Evolutionary conservation across 2,113 vertebrate genomes (phyloP), one percentile per base, ranked within the genome.

Genomic region (Peromyscus polionotus): DNA sequence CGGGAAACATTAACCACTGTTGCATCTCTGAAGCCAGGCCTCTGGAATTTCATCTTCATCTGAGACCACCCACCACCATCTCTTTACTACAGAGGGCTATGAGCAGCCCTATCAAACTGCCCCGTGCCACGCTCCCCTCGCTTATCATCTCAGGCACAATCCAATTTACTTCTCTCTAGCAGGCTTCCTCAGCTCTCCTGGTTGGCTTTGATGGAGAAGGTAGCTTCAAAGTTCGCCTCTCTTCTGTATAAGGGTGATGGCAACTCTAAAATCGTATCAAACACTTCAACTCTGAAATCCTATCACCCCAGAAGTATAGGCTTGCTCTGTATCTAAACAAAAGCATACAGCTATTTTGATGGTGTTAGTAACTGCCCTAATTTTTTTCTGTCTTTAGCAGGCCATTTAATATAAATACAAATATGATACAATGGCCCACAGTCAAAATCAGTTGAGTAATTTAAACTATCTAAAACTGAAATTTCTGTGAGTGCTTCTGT

Each of bases 361-460:
- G 14, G 67, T 54, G 28, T 59, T 59, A 86, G 48, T 13, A 86
- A 75, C 8, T 26, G 72, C 67, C 79, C 54, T 20, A 10, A 89
- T 28, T 57, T 73, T 80, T 28, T 54, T 36, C 20, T 70, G 28
- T 72, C 11, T 54, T 42, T 45, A 54, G 68, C 5, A 76, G 33
- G 48, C 51, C 17, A 59, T 39, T 79, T 84, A 48, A 84, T 68
- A 31, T 68, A 80, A 94, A 95, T 91, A 59, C 68, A 95, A 91
- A 20, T 13, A 81, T 65, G 13, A 39, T 33, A 65, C 48, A 79
- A 80, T 70, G 16, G 75, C 57, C 73, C 6, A 42, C 13, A 80
- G 48, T 68, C 76, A 89, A 79, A 94, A 97, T 92, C 81, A 89
- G 19, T 72, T 72, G 42, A 84, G 72, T 16, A 48, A 42, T n/a